Conservation (phyloP, 2,113 vertebrate genomes). For the Nycticebus coucang region DNA sequence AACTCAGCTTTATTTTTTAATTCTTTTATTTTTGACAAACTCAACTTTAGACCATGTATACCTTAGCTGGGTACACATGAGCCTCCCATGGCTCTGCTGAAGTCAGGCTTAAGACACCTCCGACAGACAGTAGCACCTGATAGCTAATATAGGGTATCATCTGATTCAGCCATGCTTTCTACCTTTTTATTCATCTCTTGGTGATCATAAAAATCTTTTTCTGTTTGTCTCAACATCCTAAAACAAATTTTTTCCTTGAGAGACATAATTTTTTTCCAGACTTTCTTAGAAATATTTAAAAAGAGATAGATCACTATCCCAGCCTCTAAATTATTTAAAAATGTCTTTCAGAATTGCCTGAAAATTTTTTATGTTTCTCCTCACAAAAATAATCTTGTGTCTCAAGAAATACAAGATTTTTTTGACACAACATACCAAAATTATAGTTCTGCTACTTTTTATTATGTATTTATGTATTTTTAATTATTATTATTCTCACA, state of each 20-base stretch:
- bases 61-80: too few species aligned
- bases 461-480: neutral
- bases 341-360: neutral
- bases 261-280: conserved; percentile 28
- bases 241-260: conserved; percentile 49
- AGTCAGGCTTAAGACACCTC: neutral
- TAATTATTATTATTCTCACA: neutral
- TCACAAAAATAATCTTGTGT: neutral
- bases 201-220: conserved; percentile 36
- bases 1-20: neutral
- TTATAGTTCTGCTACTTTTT: neutral
- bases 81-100: neutral
- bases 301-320: conserved; percentile 1
- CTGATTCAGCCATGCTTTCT: neutral
- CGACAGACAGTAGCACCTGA: neutral
- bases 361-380: neutral
- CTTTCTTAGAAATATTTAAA: conserved; percentile 61
- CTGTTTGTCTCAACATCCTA: conserved; percentile 27
- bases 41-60: neutral
- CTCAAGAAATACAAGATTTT: neutral
- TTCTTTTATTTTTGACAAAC: neutral
- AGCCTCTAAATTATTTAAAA: conserved; percentile 28
- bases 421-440: neutral
- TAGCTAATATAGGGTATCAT: neutral
- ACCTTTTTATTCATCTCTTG: conserved; percentile 43